Conservation (phyloP, 1,140 invertebrate species). For the Ylistrum balloti region DNA sequence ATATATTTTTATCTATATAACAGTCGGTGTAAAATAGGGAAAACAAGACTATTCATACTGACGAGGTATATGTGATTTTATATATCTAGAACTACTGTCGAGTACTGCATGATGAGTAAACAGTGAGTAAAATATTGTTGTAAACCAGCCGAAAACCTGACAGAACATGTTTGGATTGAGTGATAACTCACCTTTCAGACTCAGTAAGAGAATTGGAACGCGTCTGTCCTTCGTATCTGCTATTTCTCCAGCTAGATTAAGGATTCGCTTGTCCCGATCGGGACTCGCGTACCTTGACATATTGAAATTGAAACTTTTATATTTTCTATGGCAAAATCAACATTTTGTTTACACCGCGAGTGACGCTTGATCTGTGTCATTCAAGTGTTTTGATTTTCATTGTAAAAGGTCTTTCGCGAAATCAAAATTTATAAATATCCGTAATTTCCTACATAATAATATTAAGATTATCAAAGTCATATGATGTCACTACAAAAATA, state of each 20-base stretch:
- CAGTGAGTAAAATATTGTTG: too few species aligned
- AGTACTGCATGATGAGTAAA: too few species aligned
- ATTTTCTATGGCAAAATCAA: neutral
- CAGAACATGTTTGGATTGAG: slow-evolving; percentile 42
- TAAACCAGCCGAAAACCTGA: slow-evolving; percentile 41
- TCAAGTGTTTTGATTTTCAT: slow-evolving; percentile 17
- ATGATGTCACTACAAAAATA: too few species aligned
- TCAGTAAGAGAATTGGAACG: slow-evolving; percentile 71
- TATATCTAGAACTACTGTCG: too few species aligned
- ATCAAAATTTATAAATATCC: neutral
- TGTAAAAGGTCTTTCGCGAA: too few species aligned
- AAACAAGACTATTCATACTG: too few species aligned
- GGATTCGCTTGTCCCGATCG: slow-evolving; percentile 70
- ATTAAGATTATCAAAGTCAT: too few species aligned
- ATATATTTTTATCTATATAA: too few species aligned
- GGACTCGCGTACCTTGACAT: slow-evolving; percentile 65
- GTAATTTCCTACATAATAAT: neutral
- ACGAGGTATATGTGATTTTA: too few species aligned
- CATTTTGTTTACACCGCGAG: slow-evolving; percentile 29
- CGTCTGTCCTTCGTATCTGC: slow-evolving; percentile 74
- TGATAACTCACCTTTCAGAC: slow-evolving; percentile 70
- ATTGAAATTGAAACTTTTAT: neutral
- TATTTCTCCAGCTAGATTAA: slow-evolving; percentile 75
- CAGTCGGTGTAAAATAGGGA: too few species aligned
- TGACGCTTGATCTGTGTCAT: slow-evolving; percentile 32